phyloP scores from a whole-genome alignment of 2,888 invertebrate genomes.

The Tachina grossa region DNA sequence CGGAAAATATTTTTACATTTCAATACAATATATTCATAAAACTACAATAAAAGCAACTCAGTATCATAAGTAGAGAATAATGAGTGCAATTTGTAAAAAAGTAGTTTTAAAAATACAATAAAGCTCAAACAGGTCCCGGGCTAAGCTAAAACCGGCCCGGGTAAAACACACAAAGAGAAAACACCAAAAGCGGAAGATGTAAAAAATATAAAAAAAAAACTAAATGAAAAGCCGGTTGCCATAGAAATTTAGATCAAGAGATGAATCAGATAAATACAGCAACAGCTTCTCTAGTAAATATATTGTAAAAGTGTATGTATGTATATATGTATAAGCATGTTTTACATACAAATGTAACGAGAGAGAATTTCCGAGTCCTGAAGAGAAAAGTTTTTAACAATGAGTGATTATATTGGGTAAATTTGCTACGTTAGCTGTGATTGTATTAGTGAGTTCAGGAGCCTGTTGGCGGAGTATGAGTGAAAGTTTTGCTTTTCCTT shows the following conservation, averaged over 20 bases:
- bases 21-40: conserved; percentile 22
- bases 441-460: conserved; percentile 16
- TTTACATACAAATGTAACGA: conserved; percentile 39
- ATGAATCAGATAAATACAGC: conserved; percentile 64
- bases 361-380: conserved; percentile 21
- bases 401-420: conserved; percentile 36
- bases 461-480: conserved; percentile 32
- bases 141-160: conserved; percentile 71
- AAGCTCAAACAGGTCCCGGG: conserved; percentile 71
- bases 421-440: background rate
- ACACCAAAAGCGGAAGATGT: conserved; percentile 11
- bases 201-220: conserved; percentile 7
- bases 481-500: conserved; percentile 26
- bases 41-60: conserved; percentile 11
- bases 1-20: conserved; percentile 39
- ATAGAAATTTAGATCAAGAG: conserved; percentile 65
- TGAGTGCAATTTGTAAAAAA: conserved; percentile 70
- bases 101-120: conserved; percentile 72
- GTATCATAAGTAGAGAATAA: conserved; percentile 32
- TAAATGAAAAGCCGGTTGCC: conserved; percentile 66
- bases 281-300: conserved; percentile 62
- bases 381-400: conserved; percentile 47
- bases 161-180: conserved; percentile 51
- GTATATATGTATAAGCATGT: background rate
- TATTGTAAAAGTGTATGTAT: background rate